Evolutionary conservation across 2,888 invertebrate genomes (phyloP), one percentile per base, ranked within the genome.

Genomic region (Stictocephala bisonia): DNA sequence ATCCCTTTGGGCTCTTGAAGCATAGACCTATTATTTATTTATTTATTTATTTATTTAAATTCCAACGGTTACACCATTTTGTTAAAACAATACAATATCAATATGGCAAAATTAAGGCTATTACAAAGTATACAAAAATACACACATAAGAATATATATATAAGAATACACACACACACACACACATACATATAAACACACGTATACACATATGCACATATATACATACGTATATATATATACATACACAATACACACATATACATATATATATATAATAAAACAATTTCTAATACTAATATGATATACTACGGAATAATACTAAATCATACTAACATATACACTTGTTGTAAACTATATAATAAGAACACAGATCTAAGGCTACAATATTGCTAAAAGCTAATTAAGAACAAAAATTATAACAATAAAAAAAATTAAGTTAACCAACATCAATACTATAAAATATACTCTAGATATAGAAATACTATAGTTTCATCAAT

Each of bases 291-390:
- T 9, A 6, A 48, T n/a, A 48, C 48, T 6, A 6, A 48, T n/a
- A 48, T n/a, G 20, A 6, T 9, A 6, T 9, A 7, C 6, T 7
- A 48, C 48, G 7, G 9, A 18, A 6, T 9, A 6, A 15, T n/a
- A 48, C 20, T 9, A 6, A 15, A 6, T 11, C 20, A 48, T 7
- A 48, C 20, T 9, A 6, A 48, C 48, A 48, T n/a, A 48, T n/a
- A 48, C 48, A 48, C 48, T 9, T n/a, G n/a, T 48, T 48, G 48
- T 48, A n/a, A n/a, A n/a, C n/a, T 48, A n/a, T 48, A n/a, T 48
- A 15, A 9, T 18, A 48, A 31, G 11, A 9, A 9, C 35, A 6
- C 35, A 9, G 35, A 31, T 31, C 6, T 31, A 31, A 11, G 7
- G 35, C 7, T 9, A 9, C 6, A 31, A 6, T 31, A 31, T 9